A percentile compares a stretch with the other conserved stretches of the same genome.
These are phyloP conservation scores for Smithornis capensis DNA, from an alignment of 2,113 vertebrate genomes.

Conservation along the genomic window DNA sequence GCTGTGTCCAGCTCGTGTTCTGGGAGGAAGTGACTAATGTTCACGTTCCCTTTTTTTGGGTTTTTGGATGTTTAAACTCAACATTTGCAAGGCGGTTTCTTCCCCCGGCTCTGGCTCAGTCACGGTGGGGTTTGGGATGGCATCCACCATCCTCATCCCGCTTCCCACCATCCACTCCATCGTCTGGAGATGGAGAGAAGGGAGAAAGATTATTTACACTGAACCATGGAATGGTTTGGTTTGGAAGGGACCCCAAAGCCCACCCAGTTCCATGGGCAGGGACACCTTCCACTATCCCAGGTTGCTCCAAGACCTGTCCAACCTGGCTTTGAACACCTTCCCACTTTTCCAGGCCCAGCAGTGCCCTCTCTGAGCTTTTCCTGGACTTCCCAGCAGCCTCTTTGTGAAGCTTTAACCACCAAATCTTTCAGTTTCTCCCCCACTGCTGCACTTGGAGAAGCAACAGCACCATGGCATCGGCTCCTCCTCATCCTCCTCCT, in stretches of 20 bases:
- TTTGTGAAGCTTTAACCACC: accelerated
- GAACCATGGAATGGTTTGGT: not conserved
- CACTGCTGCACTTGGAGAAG: accelerated
- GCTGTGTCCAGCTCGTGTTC: not conserved
- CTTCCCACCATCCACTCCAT: accelerated
- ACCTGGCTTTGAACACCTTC: not conserved
- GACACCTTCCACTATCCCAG: not conserved
- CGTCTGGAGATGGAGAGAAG: not conserved
- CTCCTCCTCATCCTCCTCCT: not conserved
- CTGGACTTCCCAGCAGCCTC: not conserved
- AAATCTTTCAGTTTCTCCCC: not conserved
- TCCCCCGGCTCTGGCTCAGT: not conserved
- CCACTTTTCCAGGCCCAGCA: not conserved
- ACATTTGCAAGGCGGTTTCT: not conserved
- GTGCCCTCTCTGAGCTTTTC: accelerated
- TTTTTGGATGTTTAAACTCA: not conserved
- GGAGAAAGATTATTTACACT: accelerated
- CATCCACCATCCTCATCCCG: accelerated
- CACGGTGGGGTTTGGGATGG: not conserved
- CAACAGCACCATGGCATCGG: accelerated
- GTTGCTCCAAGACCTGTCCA: not conserved
- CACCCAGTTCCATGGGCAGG: not conserved
- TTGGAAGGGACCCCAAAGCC: not conserved
- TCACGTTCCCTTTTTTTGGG: not conserved
- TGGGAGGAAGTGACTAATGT: not conserved